Percentiles rank a stretch among this genome's conserved stretches.
These are phyloP conservation scores for Lacerta bilineata DNA, from an alignment of 2,797 vertebrate genomes.

Conservation along the genomic window DNA sequence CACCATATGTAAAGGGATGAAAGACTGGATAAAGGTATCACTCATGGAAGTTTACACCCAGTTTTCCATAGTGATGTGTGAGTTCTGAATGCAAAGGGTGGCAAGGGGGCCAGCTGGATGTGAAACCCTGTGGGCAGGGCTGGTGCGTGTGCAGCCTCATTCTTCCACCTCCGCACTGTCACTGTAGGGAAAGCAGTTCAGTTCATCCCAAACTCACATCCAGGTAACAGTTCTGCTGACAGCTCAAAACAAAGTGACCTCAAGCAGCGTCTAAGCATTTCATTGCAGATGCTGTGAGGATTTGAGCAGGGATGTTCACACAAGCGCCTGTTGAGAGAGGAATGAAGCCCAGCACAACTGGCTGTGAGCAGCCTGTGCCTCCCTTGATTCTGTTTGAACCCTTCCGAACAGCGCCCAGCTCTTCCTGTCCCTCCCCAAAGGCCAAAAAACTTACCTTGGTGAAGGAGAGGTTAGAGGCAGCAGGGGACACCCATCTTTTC, in stretches of 20 bases:
- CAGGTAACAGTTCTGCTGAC: background rate
- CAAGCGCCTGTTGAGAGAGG: background rate
- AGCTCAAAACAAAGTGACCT: background rate
- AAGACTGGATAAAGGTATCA: background rate
- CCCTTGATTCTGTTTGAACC: background rate
- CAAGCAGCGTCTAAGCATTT: background rate
- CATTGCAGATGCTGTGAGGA: background rate
- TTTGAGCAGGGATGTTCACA: background rate
- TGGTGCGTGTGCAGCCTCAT: background rate
- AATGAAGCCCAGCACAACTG: background rate
- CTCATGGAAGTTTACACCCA: background rate
- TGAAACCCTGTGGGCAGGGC: background rate
- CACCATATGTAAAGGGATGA: background rate
- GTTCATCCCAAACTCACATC: background rate
- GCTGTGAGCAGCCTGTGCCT: background rate
- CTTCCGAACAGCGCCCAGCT: background rate
- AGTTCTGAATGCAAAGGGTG: background rate
- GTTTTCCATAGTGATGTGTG: background rate
- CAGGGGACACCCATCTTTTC: background rate
- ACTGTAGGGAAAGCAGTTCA: too few species aligned
- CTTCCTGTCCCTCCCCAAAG: background rate
- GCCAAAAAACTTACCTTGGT: background rate
- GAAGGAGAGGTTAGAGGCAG: background rate
- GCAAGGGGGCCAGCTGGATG: too few species aligned
- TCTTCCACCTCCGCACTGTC: background rate